A percentile compares a stretch with the other conserved stretches of the same genome.
phyloP scores from a whole-genome alignment of 2,888 invertebrate genomes.

The Polymixis lichenea region DNA sequence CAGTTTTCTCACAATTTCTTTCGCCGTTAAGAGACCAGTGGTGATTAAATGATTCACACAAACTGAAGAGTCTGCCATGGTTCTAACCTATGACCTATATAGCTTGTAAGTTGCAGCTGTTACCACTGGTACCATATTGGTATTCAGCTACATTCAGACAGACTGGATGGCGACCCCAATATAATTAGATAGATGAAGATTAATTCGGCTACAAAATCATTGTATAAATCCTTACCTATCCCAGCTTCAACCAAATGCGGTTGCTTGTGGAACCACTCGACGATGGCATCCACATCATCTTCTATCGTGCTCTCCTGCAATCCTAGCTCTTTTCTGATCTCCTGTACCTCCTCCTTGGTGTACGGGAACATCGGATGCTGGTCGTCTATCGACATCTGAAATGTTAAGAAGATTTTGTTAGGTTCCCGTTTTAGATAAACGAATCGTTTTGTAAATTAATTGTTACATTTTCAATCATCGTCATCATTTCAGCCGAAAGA shows the following conservation, averaged over 20 bases:
- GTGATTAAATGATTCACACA: too few relatives aligned
- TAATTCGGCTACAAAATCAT: too few relatives aligned
- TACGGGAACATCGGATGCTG: slow-evolving; percentile 70
- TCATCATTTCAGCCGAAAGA: too few relatives aligned
- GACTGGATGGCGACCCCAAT: neutral
- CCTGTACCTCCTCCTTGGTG: slow-evolving; percentile 76
- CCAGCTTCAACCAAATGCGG: slow-evolving; percentile 81
- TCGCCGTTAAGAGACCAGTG: too few relatives aligned
- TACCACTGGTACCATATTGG: too few relatives aligned
- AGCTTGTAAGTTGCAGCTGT: too few relatives aligned
- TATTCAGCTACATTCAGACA: too few relatives aligned
- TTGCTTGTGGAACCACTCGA: slow-evolving; percentile 83
- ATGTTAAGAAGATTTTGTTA: slow-evolving; percentile 2
- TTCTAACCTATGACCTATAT: too few relatives aligned
- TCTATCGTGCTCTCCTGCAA: slow-evolving; percentile 77
- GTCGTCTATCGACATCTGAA: slow-evolving; percentile 73
- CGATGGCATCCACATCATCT: slow-evolving; percentile 80
- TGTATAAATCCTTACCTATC: slow-evolving; percentile 72
- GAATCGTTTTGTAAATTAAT: neutral
- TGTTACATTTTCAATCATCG: neutral
- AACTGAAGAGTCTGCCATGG: too few relatives aligned
- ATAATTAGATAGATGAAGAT: neutral
- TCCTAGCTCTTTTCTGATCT: slow-evolving; percentile 76
- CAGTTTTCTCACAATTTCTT: too few relatives aligned
- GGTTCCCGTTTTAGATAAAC: neutral